Percentiles rank a stretch among this genome's conserved stretches.
These are phyloP conservation scores for Carassius gibelio DNA, from an alignment of 2,113 vertebrate species.

Conservation along the genomic window DNA sequence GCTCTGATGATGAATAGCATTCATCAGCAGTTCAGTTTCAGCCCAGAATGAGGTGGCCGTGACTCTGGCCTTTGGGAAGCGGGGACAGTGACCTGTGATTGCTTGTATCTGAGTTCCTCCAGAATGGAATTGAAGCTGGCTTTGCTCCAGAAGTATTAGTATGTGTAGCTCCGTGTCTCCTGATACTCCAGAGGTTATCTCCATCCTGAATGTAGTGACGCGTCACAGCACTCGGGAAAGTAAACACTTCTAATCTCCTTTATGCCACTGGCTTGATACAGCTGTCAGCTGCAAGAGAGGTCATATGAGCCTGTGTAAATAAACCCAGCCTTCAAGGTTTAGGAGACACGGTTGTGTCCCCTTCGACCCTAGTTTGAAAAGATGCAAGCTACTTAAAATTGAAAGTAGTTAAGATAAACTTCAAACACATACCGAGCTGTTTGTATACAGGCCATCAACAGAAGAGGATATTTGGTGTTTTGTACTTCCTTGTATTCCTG, in stretches of 20 bases:
- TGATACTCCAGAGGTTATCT: neutral
- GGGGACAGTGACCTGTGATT: neutral
- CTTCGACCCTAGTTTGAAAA: neutral
- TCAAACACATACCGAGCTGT: no score
- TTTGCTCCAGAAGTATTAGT: neutral
- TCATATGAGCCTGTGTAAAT: conserved; percentile 42
- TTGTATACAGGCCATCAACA: no score
- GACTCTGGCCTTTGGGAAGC: conserved; percentile 28
- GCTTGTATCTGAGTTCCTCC: neutral
- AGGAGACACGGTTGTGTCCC: neutral
- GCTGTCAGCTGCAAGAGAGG: conserved; percentile 44
- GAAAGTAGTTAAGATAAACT: neutral
- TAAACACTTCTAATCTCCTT: conserved; percentile 52
- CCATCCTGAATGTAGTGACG: conserved; percentile 13
- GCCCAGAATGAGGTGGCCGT: conserved; percentile 24
- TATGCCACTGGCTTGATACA: conserved; percentile 35
- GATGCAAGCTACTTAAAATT: neutral
- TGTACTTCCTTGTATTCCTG: no score
- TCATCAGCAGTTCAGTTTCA: conserved; percentile 54
- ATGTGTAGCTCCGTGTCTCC: neutral
- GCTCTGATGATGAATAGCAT: conserved; percentile 52
- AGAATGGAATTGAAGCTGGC: neutral
- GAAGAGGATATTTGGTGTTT: no score
- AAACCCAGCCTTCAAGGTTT: neutral
- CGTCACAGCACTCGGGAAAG: neutral